These are phyloP conservation scores for Drosophila dives DNA, from an alignment of 2,888 invertebrate genomes.

Conservation along the genomic window DNA sequence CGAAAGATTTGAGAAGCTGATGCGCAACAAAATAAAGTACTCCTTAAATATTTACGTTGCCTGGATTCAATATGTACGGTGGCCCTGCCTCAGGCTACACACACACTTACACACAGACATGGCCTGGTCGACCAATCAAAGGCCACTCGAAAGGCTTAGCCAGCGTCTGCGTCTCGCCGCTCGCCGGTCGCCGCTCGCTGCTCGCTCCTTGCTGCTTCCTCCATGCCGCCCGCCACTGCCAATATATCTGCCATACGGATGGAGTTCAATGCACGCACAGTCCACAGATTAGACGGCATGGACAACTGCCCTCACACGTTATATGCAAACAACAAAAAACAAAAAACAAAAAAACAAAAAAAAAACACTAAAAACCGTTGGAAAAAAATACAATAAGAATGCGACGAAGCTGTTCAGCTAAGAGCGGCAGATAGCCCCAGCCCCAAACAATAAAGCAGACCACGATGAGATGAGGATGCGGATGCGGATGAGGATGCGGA, in stretches of 20 bases:
- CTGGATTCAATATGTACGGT: slow-evolving; percentile 69
- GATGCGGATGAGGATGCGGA: no score
- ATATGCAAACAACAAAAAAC: slow-evolving; percentile 41
- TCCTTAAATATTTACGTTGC: slow-evolving; percentile 74
- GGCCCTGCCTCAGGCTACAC: slow-evolving; percentile 20
- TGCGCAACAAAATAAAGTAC: slow-evolving; percentile 70
- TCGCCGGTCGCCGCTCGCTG: not conserved
- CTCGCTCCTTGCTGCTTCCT: not conserved
- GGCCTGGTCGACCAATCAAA: slow-evolving; percentile 43
- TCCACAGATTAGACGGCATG: slow-evolving; percentile 68
- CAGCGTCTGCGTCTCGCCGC: slow-evolving; percentile 7
- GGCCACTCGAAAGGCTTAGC: slow-evolving; percentile 45
- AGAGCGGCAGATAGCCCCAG: slow-evolving; percentile 36
- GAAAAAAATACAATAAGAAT: slow-evolving; percentile 34
- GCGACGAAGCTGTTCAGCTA: slow-evolving; percentile 22
- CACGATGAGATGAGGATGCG: slow-evolving; percentile 15
- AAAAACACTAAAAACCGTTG: not conserved
- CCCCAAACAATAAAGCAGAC: slow-evolving; percentile 22
- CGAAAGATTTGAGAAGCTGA: slow-evolving; percentile 61
- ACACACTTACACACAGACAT: slow-evolving; percentile 17
- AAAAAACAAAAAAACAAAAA: slow-evolving; percentile 6
- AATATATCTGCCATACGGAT: slow-evolving; percentile 4
- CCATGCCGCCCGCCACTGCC: not conserved
- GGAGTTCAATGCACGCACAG: slow-evolving; percentile 57
- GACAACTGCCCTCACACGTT: slow-evolving; percentile 42